Percentiles rank a stretch among this genome's conserved stretches.
Conservation (phyloP, 2,113 vertebrate species). For the Calidris pygmaea region DNA sequence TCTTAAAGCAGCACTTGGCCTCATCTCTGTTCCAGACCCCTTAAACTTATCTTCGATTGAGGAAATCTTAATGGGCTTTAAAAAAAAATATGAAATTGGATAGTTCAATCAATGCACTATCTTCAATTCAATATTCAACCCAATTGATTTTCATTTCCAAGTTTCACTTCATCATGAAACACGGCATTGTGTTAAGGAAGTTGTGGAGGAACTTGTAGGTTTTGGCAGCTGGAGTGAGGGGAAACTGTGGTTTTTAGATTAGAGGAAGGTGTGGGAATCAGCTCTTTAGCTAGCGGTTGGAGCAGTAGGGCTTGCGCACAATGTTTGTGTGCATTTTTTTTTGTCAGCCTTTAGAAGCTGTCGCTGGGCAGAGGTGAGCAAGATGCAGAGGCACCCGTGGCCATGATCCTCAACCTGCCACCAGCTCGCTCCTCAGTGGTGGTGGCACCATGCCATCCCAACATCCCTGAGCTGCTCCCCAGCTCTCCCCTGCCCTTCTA, state of each 20-base stretch:
- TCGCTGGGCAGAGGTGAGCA: background rate
- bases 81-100: background rate
- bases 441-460: background rate
- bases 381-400: background rate
- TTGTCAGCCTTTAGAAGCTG: background rate
- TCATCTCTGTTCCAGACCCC: background rate
- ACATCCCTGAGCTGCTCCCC: background rate
- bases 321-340: background rate
- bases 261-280: slow-evolving; percentile 58
- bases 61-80: background rate
- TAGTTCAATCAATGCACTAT: background rate
- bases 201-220: slow-evolving; percentile 38
- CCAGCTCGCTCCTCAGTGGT: accelerated
- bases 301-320: background rate
- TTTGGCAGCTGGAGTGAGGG: slow-evolving; percentile 49
- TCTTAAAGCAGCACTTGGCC: background rate
- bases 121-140: slow-evolving; percentile 43
- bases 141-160: slow-evolving; percentile 35
- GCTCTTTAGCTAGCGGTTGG: background rate
- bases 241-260: slow-evolving; percentile 64
- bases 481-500: background rate
- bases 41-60: background rate
- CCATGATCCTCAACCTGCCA: background rate
- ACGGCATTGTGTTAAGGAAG: slow-evolving; percentile 39
- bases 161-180: slow-evolving; percentile 32